phyloP scores from a whole-genome alignment of 2,888 invertebrate genomes.

The Tachina grossa region DNA sequence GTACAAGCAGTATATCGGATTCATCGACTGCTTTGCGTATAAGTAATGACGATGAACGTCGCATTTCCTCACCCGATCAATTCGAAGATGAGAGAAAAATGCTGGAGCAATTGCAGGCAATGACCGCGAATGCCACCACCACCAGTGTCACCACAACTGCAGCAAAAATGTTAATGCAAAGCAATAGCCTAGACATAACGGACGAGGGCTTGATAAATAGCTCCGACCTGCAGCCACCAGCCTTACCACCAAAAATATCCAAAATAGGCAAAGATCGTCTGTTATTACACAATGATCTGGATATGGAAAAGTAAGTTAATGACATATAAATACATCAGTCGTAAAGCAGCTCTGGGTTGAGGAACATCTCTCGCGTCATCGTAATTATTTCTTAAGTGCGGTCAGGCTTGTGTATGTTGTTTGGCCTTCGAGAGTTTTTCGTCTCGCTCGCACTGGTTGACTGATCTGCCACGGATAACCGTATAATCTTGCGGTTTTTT shows the following conservation, averaged over 20 bases:
- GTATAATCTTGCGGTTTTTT: no score
- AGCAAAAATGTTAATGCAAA: slow-evolving; percentile 70
- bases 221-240: slow-evolving; percentile 85
- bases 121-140: slow-evolving; percentile 60
- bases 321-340: no score
- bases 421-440: no score
- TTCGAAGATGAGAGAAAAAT: slow-evolving; percentile 73
- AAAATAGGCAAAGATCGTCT: slow-evolving; percentile 84
- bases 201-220: slow-evolving; percentile 76
- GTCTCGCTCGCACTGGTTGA: no score
- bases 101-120: slow-evolving; percentile 71
- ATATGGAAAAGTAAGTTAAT: slow-evolving; percentile 84
- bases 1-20: slow-evolving; percentile 67
- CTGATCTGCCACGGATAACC: no score
- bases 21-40: slow-evolving; percentile 50
- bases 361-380: no score
- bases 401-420: no score
- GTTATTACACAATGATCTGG: slow-evolving; percentile 86
- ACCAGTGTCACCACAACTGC: slow-evolving; percentile 61
- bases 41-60: slow-evolving; percentile 72
- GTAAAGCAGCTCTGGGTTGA: no score
- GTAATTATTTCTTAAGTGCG: no score
- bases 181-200: slow-evolving; percentile 75
- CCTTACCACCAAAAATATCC: slow-evolving; percentile 85
- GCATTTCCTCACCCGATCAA: slow-evolving; percentile 70